Conservation (phyloP, 2,797 vertebrate species). For the Mus caroli region DNA sequence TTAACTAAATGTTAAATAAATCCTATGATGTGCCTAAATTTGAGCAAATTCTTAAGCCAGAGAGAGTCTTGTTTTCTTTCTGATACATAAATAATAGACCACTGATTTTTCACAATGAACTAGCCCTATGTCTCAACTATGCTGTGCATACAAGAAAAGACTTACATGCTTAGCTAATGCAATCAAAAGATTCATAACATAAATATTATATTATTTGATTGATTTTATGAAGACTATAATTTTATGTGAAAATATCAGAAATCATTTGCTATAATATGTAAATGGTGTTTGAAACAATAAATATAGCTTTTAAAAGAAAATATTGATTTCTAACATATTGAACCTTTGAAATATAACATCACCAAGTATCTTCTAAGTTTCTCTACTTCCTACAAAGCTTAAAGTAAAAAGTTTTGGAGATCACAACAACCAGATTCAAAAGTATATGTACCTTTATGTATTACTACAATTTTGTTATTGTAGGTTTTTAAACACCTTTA, state of each 20-base stretch:
- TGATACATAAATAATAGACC: not conserved
- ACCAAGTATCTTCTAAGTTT: not conserved
- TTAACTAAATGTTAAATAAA: not conserved
- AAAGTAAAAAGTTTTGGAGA: not conserved
- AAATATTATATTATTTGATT: not conserved
- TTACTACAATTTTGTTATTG: not conserved
- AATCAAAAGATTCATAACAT: not conserved
- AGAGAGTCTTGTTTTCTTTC: fast-evolving
- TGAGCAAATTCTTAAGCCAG: not conserved
- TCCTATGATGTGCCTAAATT: not conserved
- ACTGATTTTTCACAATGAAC: not conserved
- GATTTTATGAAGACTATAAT: not conserved
- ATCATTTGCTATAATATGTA: not conserved
- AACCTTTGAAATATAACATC: not conserved
- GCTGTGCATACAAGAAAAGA: not conserved
- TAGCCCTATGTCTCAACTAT: not conserved
- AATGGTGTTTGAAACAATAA: not conserved
- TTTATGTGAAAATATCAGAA: not conserved
- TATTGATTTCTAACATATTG: not conserved
- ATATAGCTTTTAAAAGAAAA: not conserved
- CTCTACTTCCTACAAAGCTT: not conserved
- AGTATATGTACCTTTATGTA: not conserved
- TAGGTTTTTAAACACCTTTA: not conserved
- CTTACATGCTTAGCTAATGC: not conserved
- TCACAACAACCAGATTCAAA: not conserved